A percentile compares a stretch with the other conserved stretches of the same genome.
phyloP scores from a whole-genome alignment of 1,140 invertebrate species.

The Cyphomyrmex costatus region DNA sequence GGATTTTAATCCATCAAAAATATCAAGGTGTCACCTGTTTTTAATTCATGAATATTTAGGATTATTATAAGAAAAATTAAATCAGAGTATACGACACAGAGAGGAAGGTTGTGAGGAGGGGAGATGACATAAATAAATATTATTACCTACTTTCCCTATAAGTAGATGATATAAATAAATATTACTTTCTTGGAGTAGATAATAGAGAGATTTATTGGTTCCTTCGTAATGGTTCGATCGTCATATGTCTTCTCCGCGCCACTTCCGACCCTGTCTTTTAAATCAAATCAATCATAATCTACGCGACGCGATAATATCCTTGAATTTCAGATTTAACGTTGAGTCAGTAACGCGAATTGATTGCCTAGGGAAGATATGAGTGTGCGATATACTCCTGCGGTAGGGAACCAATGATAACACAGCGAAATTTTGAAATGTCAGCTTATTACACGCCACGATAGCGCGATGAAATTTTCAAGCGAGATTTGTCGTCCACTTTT shows the following conservation, averaged over 20 bases:
- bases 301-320: slow-evolving; percentile 48
- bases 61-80: slow-evolving; percentile 1
- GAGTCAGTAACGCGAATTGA: slow-evolving; percentile 59
- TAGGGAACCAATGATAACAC: slow-evolving; percentile 4
- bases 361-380: slow-evolving; percentile 11
- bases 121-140: slow-evolving; percentile 2
- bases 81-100: neutral
- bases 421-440: slow-evolving; percentile 48
- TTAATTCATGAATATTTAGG: neutral
- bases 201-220: slow-evolving; percentile 31
- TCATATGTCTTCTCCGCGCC: slow-evolving; percentile 5
- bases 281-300: slow-evolving; percentile 62
- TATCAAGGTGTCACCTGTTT: neutral
- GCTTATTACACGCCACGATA: slow-evolving; percentile 20
- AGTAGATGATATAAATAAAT: neutral
- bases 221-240: slow-evolving; percentile 5
- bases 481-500: slow-evolving; percentile 42
- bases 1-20: neutral
- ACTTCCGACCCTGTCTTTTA: slow-evolving; percentile 52
- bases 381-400: neutral
- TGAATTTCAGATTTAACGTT: slow-evolving; percentile 53
- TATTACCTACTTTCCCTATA: neutral
- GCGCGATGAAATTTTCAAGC: slow-evolving; percentile 30
- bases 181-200: neutral
- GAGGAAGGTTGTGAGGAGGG: neutral